Evolutionary conservation across 2,888 invertebrate genomes (phyloP), one percentile per base, ranked within the genome.

Genomic region (Eulithis prunata): DNA sequence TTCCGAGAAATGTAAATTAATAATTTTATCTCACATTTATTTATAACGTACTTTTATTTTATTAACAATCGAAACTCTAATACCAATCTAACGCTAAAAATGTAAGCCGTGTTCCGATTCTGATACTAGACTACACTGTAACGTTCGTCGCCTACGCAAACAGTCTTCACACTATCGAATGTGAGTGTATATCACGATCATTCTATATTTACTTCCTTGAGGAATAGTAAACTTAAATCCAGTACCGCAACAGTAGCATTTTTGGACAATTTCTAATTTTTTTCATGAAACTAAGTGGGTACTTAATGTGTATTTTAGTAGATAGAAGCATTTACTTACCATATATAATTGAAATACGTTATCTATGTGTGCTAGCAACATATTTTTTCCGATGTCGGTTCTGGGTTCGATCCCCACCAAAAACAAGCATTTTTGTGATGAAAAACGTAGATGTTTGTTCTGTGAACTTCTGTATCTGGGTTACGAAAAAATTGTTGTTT

Each of bases 201-300:
- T 77, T 82, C 85, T 86, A 87, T 80, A 84, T 83, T 86, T 87
- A 85, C 78, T 80, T 75, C 75, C 75, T 75, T 74, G 75, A 76
- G 57, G 51, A 56, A 62, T 32, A 51, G 64, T 62, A 56, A 56
- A 58, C 10, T 49, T 8, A 6, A 61, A 32, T n/a, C 21, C 57
- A 60, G 67, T 51, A 58, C 0, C 57, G 61, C 61, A 63, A 58
- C 43, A 56, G 5, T 14, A 5, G 28, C 13, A 4, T 21, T 8
- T 55, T 10, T 43, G 4, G 14, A 11, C 41, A 46, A 46, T 41
- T 8, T 41, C 8, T 1, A 41, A 41, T 7, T 41, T 41, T 41
- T 41, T 8, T 41, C 41, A 41, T 41, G 41, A 41, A n/a, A n/a
- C n/a, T n/a, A n/a, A n/a, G n/a, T n/a, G n/a, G n/a, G n/a, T n/a